Percentiles rank a stretch among this genome's conserved stretches.
phyloP scores from a whole-genome alignment of 37 sponge, comb jelly and placozoan species.

The Axinella damicornis region DNA sequence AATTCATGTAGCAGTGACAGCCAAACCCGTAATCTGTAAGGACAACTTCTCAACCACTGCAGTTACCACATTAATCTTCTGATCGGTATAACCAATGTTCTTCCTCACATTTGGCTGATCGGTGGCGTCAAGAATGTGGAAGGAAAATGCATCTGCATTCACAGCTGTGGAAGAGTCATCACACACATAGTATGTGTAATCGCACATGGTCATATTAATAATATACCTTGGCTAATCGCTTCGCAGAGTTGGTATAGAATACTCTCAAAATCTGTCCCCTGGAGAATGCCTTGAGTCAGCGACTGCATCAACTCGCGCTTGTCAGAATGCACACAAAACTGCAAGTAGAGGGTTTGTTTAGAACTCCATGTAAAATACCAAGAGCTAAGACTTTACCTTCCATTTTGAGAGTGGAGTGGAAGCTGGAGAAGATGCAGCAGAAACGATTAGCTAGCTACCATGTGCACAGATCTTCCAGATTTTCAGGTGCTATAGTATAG shows the following conservation, averaged over 20 bases:
- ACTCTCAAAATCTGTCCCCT: background rate
- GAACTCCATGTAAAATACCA: no score
- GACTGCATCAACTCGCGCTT: conserved; percentile 3
- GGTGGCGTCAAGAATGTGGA: background rate
- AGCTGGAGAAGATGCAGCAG: background rate
- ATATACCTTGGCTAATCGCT: background rate
- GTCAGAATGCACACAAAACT: conserved; percentile 44
- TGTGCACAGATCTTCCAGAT: no score
- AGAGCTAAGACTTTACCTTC: no score
- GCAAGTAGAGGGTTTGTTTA: no score
- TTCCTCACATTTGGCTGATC: background rate
- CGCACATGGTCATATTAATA: no score
- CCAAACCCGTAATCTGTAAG: no score
- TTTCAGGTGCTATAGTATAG: no score
- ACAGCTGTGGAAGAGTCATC: background rate
- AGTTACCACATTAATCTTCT: no score
- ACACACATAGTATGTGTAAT: no score
- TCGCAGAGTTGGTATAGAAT: background rate
- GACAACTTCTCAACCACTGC: no score
- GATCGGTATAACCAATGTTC: no score
- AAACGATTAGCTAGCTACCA: background rate
- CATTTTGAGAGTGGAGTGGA: conserved; percentile 7
- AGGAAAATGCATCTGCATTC: conserved; percentile 3
- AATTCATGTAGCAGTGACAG: no score
- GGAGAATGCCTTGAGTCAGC: background rate